A percentile compares a stretch with the other conserved stretches of the same genome.
Conservation (phyloP, 2,888 invertebrate species). For the Tipula helvola region DNA sequence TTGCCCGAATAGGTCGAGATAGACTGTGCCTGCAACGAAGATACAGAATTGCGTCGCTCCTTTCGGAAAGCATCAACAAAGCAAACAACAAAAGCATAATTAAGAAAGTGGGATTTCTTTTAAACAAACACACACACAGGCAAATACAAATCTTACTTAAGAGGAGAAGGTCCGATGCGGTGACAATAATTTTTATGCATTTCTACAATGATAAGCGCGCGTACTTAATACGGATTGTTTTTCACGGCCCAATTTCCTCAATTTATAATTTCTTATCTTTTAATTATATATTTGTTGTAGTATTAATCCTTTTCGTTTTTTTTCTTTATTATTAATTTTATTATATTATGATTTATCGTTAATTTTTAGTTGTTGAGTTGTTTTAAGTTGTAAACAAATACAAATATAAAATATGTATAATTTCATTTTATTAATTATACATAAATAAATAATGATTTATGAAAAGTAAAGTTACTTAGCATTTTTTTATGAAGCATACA, state of each 20-base stretch:
- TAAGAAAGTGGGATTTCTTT: neutral
- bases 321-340: neutral
- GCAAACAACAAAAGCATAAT: neutral
- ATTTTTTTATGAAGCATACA: too few species aligned
- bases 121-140: too few species aligned
- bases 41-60: slow-evolving; percentile 7
- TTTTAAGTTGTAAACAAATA: neutral
- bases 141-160: neutral
- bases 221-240: neutral
- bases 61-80: neutral
- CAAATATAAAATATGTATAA: neutral
- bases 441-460: neutral
- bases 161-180: neutral
- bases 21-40: slow-evolving; percentile 8
- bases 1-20: neutral
- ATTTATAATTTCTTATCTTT: neutral
- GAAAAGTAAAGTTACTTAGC: neutral
- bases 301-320: neutral
- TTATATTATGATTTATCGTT: neutral
- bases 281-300: neutral
- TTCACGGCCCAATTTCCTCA: neutral
- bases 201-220: neutral
- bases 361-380: neutral
- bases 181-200: neutral
- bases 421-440: neutral